A percentile compares a stretch with the other conserved stretches of the same genome.
phyloP scores from a whole-genome alignment of 2,888 invertebrate species.

The Athrips mouffetella region DNA sequence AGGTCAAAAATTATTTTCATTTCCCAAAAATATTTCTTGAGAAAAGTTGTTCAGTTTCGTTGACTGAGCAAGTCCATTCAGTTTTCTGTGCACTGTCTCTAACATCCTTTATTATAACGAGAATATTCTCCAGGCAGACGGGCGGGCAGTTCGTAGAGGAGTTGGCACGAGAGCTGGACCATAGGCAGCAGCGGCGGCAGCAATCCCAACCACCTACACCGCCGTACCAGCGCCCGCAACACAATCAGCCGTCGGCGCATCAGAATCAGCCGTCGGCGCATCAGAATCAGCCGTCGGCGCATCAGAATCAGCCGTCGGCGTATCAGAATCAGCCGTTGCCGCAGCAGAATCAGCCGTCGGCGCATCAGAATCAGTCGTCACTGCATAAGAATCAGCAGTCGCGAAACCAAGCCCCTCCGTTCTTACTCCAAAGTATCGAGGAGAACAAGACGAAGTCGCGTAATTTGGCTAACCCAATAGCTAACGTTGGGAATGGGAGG shows the following conservation, averaged over 20 bases:
- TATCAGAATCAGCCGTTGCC: background rate
- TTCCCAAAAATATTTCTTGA: too few relatives aligned
- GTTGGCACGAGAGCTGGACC: conserved; percentile 56
- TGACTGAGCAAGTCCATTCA: too few relatives aligned
- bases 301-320: conserved; percentile 31
- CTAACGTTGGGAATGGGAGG: conserved; percentile 32
- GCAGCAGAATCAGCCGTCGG: background rate
- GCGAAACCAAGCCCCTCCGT: conserved; percentile 48
- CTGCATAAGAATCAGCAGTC: conserved; percentile 37
- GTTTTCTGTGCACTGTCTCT: too few relatives aligned
- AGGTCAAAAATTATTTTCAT: too few relatives aligned
- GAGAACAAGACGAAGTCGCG: conserved; percentile 56
- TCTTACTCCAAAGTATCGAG: conserved; percentile 66
- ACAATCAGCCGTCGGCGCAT: background rate
- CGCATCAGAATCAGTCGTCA: conserved; percentile 31
- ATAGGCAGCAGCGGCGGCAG: conserved; percentile 21
- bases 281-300: conserved; percentile 36
- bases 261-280: background rate
- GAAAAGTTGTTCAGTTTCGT: too few relatives aligned
- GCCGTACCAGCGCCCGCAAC: background rate
- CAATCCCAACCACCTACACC: conserved; percentile 28
- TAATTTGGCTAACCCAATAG: conserved; percentile 41
- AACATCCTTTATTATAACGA: background rate
- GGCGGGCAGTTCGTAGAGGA: conserved; percentile 72
- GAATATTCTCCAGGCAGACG: conserved; percentile 64